A percentile compares a stretch with the other conserved stretches of the same genome.
These are phyloP conservation scores for Patiria miniata DNA, from an alignment of 35 echinoderm and acorn worm genomes.

Conservation along the genomic window DNA sequence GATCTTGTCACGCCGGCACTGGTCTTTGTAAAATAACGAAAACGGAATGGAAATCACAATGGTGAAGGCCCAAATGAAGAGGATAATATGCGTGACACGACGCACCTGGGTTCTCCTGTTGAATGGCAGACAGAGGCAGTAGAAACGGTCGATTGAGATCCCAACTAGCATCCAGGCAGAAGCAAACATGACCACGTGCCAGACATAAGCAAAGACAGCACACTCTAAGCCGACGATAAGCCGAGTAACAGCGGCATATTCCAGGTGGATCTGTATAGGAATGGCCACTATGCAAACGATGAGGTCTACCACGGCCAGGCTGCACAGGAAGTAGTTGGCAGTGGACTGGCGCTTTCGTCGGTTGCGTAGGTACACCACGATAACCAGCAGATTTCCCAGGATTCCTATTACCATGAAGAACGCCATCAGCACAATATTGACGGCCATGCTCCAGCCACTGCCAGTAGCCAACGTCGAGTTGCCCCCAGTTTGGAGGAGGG, in stretches of 20 bases:
- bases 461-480: not conserved
- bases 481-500: not conserved
- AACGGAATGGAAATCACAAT: constrained; percentile 68
- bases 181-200: constrained; percentile 82
- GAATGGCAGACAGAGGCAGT: constrained; percentile 80
- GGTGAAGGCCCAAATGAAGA: constrained; percentile 75
- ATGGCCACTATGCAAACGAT: constrained; percentile 79
- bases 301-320: constrained; percentile 75
- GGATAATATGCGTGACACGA: constrained; percentile 55
- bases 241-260: constrained; percentile 57
- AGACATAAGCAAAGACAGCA: constrained; percentile 72
- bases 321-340: constrained; percentile 97
- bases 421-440: constrained; percentile 70
- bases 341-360: constrained; percentile 74
- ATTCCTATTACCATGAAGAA: constrained; percentile 80
- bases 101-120: constrained; percentile 66
- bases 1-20: constrained; percentile 39
- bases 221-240: constrained; percentile 69
- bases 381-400: constrained; percentile 80
- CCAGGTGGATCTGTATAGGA: constrained; percentile 82
- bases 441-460: not conserved
- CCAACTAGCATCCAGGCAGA: constrained; percentile 96
- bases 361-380: constrained; percentile 77
- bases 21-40: constrained; percentile 43
- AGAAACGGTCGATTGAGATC: constrained; percentile 92